phyloP scores from a whole-genome alignment of 2,113 vertebrate species.

The Urocynchramus pylzowi region DNA sequence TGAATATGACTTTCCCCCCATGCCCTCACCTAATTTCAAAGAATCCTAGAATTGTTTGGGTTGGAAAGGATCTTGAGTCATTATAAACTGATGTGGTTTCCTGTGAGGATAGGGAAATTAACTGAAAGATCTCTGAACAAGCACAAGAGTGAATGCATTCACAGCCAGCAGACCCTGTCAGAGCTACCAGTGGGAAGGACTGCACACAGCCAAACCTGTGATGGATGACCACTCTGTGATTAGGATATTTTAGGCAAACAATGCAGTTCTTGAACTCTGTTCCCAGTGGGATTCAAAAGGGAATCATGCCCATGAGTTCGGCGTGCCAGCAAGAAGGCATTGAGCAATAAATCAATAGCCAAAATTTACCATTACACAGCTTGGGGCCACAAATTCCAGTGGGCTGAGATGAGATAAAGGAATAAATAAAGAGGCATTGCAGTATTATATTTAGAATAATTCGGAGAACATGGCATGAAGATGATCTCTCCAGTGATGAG shows the following conservation, averaged over 20 bases:
- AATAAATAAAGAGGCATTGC: neutral
- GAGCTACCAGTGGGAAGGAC: neutral
- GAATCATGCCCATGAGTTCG: neutral
- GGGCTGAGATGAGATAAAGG: neutral
- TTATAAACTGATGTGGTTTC: neutral
- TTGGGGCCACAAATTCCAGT: neutral
- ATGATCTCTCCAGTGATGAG: neutral
- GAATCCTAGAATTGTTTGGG: neutral
- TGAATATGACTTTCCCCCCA: neutral
- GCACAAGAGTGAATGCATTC: neutral
- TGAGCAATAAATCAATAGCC: neutral
- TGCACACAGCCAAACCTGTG: neutral
- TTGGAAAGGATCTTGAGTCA: neutral
- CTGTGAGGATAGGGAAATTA: neutral
- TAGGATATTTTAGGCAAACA: neutral
- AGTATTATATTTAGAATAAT: neutral
- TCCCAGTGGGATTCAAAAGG: neutral
- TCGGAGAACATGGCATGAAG: neutral
- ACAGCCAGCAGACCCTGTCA: neutral
- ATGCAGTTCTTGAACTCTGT: neutral
- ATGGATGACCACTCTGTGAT: neutral
- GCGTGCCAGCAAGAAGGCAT: neutral
- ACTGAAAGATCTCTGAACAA: neutral
- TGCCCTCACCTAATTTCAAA: neutral
- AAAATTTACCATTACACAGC: neutral